Conservation (phyloP, 2,113 vertebrate genomes). For the Pteropus alecto region DNA sequence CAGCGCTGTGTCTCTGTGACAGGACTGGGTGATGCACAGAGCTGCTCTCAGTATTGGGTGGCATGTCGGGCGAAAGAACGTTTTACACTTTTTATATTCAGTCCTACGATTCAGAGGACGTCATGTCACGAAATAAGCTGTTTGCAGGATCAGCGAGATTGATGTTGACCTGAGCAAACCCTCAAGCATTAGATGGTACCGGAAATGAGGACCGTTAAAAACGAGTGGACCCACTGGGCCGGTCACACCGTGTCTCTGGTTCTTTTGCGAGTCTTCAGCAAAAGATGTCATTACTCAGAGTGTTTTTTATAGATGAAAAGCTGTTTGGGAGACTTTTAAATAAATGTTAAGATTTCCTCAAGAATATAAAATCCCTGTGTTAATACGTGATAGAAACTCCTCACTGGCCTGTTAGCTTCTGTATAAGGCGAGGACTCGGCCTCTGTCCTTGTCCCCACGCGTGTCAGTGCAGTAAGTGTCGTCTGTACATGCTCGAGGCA, state of each 20-base stretch:
- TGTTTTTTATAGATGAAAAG: neutral
- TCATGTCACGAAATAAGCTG: constrained; percentile 46
- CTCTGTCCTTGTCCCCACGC: neutral
- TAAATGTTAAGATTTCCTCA: constrained; percentile 30
- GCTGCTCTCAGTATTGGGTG: neutral
- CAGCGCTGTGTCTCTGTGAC: neutral
- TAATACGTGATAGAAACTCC: neutral
- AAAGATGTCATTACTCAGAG: neutral
- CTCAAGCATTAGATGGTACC: constrained; percentile 52
- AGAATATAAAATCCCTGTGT: neutral
- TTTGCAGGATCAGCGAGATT: constrained; percentile 59
- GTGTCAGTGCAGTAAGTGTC: neutral
- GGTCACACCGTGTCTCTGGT: neutral
- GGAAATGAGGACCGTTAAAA: constrained; percentile 37
- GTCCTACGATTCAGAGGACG: constrained; percentile 18
- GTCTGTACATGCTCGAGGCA: neutral
- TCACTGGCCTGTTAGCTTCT: neutral
- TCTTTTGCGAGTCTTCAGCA: neutral
- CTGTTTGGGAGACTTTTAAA: neutral
- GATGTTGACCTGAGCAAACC: constrained; percentile 54
- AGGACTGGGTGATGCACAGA: neutral
- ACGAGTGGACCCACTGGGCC: too few species aligned
- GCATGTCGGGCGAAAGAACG: neutral
- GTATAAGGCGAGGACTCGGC: neutral
- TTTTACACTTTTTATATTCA: neutral